A percentile compares a stretch with the other conserved stretches of the same genome.
Evolutionary conservation across 2,888 invertebrate species (phyloP).

Genomic region (Nymphalis urticae): DNA sequence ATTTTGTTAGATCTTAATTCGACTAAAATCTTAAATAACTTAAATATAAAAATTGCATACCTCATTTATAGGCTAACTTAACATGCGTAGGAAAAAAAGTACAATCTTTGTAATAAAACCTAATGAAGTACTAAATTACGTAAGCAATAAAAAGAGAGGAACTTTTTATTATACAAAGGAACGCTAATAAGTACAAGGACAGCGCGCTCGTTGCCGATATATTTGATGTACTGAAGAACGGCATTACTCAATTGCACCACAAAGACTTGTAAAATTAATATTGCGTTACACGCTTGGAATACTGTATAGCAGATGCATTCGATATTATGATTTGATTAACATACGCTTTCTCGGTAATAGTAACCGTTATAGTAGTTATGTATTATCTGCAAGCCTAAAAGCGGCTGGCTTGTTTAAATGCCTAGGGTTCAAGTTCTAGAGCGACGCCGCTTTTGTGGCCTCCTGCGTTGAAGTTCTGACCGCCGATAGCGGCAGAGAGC

Average conservation of each 20-base stretch:
- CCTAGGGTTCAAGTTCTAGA: slow-evolving; percentile 96
- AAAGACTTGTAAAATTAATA: slow-evolving; percentile 33
- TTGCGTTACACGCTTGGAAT: slow-evolving; percentile 65
- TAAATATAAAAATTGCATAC: too few relatives aligned
- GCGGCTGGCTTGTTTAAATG: slow-evolving; percentile 45
- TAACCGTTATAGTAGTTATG: slow-evolving; percentile 66
- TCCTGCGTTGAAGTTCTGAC: slow-evolving; percentile 98
- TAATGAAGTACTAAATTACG: too few relatives aligned
- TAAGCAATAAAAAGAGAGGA: too few relatives aligned
- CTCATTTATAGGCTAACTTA: too few relatives aligned
- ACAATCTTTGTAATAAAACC: too few relatives aligned
- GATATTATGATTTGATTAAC: slow-evolving; percentile 44
- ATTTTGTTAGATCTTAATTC: too few relatives aligned
- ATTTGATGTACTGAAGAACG: slow-evolving; percentile 35
- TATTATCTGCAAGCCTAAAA: slow-evolving; percentile 74
- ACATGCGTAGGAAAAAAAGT: too few relatives aligned
- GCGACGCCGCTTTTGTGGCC: slow-evolving; percentile 99
- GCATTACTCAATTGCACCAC: slow-evolving; percentile 27
- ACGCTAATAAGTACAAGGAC: slow-evolving; percentile 52
- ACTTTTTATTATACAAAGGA: slow-evolving; percentile 56
- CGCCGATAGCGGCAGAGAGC: slow-evolving; percentile 95
- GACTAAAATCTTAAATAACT: too few relatives aligned
- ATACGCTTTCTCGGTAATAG: slow-evolving; percentile 61
- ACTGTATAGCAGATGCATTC: slow-evolving; percentile 57
- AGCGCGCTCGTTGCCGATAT: slow-evolving; percentile 50